A percentile compares a stretch with the other conserved stretches of the same genome.
Conservation (phyloP, 2,113 vertebrate genomes). For the Phrynosoma blainvillii region DNA sequence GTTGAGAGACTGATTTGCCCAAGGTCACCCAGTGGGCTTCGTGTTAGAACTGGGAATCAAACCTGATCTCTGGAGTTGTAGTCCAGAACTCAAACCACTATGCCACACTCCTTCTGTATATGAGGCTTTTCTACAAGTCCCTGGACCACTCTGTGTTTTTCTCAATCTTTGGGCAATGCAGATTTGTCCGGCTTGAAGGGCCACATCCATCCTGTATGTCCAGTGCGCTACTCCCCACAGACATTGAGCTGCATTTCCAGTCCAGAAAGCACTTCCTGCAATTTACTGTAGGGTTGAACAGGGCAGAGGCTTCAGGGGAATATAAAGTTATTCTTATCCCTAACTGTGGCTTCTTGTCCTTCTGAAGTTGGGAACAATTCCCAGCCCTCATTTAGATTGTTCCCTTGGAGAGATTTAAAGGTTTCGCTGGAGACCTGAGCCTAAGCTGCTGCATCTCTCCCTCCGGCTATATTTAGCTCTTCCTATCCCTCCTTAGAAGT, state of each 20-base stretch:
- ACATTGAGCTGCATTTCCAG: neutral
- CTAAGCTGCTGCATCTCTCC: slow-evolving; percentile 55
- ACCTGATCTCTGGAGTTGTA: too few species aligned
- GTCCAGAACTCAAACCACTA: too few species aligned
- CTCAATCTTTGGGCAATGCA: neutral
- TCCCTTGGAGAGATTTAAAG: slow-evolving; percentile 60
- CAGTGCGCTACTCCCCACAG: neutral
- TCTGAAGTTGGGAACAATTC: slow-evolving; percentile 61
- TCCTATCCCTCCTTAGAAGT: slow-evolving; percentile 46
- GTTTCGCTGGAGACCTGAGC: slow-evolving; percentile 47
- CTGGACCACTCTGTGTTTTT: neutral
- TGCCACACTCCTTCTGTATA: neutral
- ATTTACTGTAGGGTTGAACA: accelerated
- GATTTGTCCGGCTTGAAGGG: neutral
- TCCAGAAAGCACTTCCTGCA: slow-evolving; percentile 4
- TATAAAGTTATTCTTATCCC: slow-evolving; percentile 51
- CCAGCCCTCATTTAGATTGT: slow-evolving; percentile 51
- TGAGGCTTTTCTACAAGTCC: neutral
- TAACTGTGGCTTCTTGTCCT: slow-evolving; percentile 42
- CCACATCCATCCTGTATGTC: neutral
- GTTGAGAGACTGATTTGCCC: too few species aligned
- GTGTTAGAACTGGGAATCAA: too few species aligned
- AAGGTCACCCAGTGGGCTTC: too few species aligned
- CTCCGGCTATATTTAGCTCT: slow-evolving; percentile 71
- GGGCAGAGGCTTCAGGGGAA: neutral